A percentile compares a stretch with the other conserved stretches of the same genome.
These are phyloP conservation scores for Pan troglodytes DNA, from an alignment of 2,113 vertebrate species.

Conservation along the genomic window NHGRI_mPanTro3-v2.1_pri NC_072403.2:77329501-77330000, in stretches of 20 bases:
- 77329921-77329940: neutral
- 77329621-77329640: neutral
- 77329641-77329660: neutral
- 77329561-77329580: neutral
- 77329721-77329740: neutral
- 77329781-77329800: neutral
- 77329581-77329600: neutral
- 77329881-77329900: neutral
- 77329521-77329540: neutral
- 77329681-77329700: neutral
- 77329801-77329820: neutral
- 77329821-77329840: neutral
- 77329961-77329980: neutral
- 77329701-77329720: neutral
- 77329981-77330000: neutral
- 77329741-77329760: neutral
- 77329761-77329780: neutral
- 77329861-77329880: neutral
- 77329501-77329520: neutral
- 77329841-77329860: fast-evolving
- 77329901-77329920: neutral
- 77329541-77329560: neutral
- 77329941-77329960: neutral
- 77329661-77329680: neutral
- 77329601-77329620: neutral